Conservation (phyloP, 2,888 invertebrate species). For the Sycophila texana region DNA sequence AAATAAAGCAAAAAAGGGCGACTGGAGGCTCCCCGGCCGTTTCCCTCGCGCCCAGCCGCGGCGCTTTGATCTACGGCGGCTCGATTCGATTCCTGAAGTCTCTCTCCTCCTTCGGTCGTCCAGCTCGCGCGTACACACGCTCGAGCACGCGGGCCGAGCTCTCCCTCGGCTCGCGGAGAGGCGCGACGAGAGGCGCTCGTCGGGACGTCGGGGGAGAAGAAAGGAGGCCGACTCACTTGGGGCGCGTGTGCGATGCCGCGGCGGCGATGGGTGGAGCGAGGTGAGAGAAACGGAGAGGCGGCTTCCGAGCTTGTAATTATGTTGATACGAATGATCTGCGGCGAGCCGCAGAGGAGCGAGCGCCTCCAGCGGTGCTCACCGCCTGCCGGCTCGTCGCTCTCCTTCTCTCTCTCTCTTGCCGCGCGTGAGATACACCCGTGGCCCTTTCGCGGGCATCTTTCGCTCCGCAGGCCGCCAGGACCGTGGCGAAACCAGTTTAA, state of each 20-base stretch:
- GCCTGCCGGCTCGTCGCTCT: conserved; percentile 37
- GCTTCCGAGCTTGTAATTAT: conserved; percentile 76
- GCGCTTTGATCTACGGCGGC: too few species aligned
- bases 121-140: too few species aligned
- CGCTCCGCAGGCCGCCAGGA: conserved; percentile 56
- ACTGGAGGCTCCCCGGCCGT: too few species aligned
- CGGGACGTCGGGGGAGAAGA: too few species aligned
- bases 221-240: too few species aligned
- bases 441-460: conserved; percentile 61
- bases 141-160: too few species aligned
- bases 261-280: conserved; percentile 74
- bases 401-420: conserved; percentile 15
- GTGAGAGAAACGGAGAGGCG: conserved; percentile 75
- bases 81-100: too few species aligned
- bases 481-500: conserved; percentile 76
- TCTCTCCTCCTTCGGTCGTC: too few species aligned
- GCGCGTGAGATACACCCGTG: conserved; percentile 47
- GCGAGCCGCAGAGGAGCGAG: conserved; percentile 69
- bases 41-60: too few species aligned
- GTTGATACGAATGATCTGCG: conserved; percentile 76
- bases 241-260: conserved; percentile 70
- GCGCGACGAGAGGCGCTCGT: too few species aligned
- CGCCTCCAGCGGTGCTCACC: conserved; percentile 72
- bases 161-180: too few species aligned
- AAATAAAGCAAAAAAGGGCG: too few species aligned